Base-by-base conservation (phyloP, 2,888 invertebrate genomes). In the Bimastos eiseni region DNA sequence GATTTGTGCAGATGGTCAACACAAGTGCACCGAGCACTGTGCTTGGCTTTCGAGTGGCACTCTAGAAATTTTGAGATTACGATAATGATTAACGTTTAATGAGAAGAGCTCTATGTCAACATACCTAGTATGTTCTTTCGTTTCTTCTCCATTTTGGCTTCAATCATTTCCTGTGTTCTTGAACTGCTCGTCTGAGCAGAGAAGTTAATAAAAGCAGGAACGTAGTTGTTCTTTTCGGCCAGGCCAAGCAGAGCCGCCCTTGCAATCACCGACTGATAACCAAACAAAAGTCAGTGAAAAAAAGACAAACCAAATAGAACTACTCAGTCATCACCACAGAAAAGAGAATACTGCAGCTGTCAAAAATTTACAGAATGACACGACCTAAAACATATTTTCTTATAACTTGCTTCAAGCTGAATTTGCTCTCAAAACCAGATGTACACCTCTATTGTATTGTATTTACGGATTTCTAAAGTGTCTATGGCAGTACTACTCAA, bases 101-200 rank as follows among this genome's bases (percentile, higher is more conserved):
- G n/a, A 89, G 36, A 37, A 30, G 24, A 44, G 1, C 24, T 6
- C 24, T 6, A 24, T 2, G 15, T 34, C 17, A 90, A 91, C 90
- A 44, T 30, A 92, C 92, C 92, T 24, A 92, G 90, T 83, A 92
- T 90, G 88, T 91, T 97, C 92, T 97, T 97, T 92, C 97, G 97
- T 86, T 97, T 96, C 94, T 97, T 97, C 93, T 98, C 98, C 92
- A 98, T 95, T 92, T 97, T 97, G 11, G 96, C 95, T 95, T 98
- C 98, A 90, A 98, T 96, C 95, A 98, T 97, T 95, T 97, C 97
- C 96, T 97, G 95, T 0, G 97, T 98, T 41, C 97, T 96, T 41
- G 96, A 95, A 93, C 98, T 98, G 94, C 97, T 97, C 0, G 98
- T 98, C 95, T 98, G 98, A 0, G 98, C 98, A 0, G 98, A 98